Evolutionary conservation across 2,113 vertebrate species (phyloP), one percentile per base, ranked within the genome.

Genomic region (Hippocampus zosterae): DNA sequence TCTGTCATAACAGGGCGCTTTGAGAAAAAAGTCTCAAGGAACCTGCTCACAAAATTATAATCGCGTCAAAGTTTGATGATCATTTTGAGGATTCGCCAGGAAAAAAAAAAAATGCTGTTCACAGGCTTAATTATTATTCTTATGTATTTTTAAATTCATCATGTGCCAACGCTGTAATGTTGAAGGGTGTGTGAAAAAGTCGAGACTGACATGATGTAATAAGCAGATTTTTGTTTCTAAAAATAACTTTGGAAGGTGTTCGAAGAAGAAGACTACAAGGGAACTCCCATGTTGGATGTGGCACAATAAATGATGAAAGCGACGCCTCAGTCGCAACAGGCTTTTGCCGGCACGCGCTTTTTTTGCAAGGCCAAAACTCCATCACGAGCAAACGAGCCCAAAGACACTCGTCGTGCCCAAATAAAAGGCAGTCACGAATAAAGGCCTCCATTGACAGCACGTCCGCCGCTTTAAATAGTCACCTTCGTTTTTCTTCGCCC

Each of bases 381-480:
- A 81, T 83, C 76, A 80, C 48, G 73, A 70, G 72, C 84, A 81
- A 76, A 83, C 48, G 11, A n/a, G 29, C 66, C 66, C 15, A 37
- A 53, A 68, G 48, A 55, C 48, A n/a, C 9, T 68, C 67, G 37
- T 56, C 37, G 29, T 68, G 52, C 5, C 11, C 9, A 72, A 79
- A 79, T 27, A 81, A 68, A 59, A 50, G 69, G 21, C 70, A 44
- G 25, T 27, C 48, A 12, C 79, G 76, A 86, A 86, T 79, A 66
- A 78, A 60, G 67, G 19, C 56, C 70, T 66, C 81, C 69, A 80
- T 85, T 88, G 76, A 87, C 74, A 59, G 37, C 37, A 40, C 10
- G 21, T 55, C 52, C 23, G 64, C 65, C 25, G 70, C 79, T 90
- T 87, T 83, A 84, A 90, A 89, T 78, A 85, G 87, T 64, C 50